Evolutionary conservation across 2,113 vertebrate species (phyloP), one percentile per base, ranked within the genome.

Genomic region (Vulpes lagopus): DNA sequence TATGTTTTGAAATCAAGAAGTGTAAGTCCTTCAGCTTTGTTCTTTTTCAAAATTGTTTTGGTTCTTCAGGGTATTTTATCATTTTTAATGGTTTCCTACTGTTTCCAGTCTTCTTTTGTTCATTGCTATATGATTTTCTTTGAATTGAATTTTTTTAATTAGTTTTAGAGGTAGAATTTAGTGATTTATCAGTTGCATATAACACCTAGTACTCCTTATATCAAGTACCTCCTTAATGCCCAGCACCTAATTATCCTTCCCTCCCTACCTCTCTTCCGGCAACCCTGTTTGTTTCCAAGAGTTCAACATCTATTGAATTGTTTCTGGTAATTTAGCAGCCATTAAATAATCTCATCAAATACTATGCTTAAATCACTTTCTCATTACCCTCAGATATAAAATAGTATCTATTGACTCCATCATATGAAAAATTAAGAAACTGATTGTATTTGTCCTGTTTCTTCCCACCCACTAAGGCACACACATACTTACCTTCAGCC

Each of bases 401-500:
- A 53, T n/a, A 76, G 43, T 53, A 82, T 93, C 43, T 76, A 11
- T 38, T 64, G 43, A 85, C 32, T 76, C 81, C 32, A 30, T 84
- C 57, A 35, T 62, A 53, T 19, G 65, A 96, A 88, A 91, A 96
- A 57, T 82, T 30, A 74, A 82, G 64, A 80, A 95, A 73, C n/a
- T 49, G 27, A 15, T 67, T 74, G 0, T 57, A 71, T 20, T 51
- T 83, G 14, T 57, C 64, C 55, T 82, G 2, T 30, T 88, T 55
- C 11, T 62, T 11, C 71, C 27, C 11, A 64, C 49, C 59, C 8
- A n/a, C 11, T 67, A 9, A 73, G n/a, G 38, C 69, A 22, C 60
- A 83, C 17, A 53, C 38, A 35, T 20, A 51, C 25, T 91, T 71
- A 53, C 19, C 30, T 38, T 8, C 55, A 64, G 9, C n/a, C 20